Base-by-base conservation (phyloP, 2,797 vertebrate species). In the Mormyrus hasselquistii region DNA sequence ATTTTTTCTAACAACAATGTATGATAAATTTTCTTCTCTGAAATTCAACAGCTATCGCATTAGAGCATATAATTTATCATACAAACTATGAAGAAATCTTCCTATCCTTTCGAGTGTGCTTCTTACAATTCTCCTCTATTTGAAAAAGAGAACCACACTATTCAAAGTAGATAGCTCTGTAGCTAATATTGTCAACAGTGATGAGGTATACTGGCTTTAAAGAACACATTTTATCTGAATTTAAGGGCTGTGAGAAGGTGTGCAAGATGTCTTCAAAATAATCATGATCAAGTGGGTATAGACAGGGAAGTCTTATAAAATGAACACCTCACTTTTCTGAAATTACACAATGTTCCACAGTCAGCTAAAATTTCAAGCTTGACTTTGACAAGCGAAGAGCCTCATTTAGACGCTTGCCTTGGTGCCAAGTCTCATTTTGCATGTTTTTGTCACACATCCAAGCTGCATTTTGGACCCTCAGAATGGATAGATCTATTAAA, bases 361-460 rank as follows among this genome's bases (percentile, higher is more conserved):
- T 84, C 82, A 84, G n/a, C 82, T 49, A 25, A 84, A 44, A 47
- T 49, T 84, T 25, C 82, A 84, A 29, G 47, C 47, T 49, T 84
- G 44, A 47, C 76, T 82, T 82, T 82, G 76, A 82, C 76, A 47
- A 82, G 76, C 7, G 76, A 82, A 47, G 38, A 44, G 76, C 76
- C 76, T 82, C 76, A 44, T 44, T 47, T 47, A 19, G 76, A 19
- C 7, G 16, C 7, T 34, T 47, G 76, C 44, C 44, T 47, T 82
- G 82, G 82, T 84, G 82, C 47, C 44, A 79, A 79, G 73, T 69
- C 41, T 82, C 41, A 82, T 47, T 47, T 82, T 22, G 44, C 82
- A 84, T 84, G 44, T 49, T 84, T 84, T 84, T 84, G 82, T 84
- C n/a, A 84, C 44, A 10, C 82, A 22, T n/a, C 44, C 82, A 84